phyloP scores from a whole-genome alignment of 1,140 invertebrate species.

The Drosophila nasuta region DNA sequence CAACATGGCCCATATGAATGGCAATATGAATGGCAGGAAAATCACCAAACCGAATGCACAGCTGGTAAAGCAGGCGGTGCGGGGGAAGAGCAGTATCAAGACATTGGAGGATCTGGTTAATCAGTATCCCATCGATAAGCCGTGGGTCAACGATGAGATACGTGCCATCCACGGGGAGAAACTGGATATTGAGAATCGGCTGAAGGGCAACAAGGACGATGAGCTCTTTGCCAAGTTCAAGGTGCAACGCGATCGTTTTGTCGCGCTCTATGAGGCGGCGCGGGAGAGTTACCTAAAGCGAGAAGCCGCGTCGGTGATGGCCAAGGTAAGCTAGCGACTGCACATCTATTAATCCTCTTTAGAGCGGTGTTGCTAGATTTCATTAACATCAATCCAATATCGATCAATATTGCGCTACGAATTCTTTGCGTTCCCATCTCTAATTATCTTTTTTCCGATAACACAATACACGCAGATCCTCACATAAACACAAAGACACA shows the following conservation, averaged over 20 bases:
- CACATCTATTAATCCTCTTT: not conserved
- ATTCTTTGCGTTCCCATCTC: not conserved
- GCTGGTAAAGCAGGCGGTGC: constrained; percentile 70
- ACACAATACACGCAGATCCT: not conserved
- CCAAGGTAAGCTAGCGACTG: constrained; percentile 60
- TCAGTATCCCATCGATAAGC: constrained; percentile 84
- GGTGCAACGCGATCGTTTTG: constrained; percentile 82
- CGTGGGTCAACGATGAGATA: constrained; percentile 82
- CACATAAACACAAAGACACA: constrained; percentile 6
- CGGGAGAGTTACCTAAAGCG: constrained; percentile 74
- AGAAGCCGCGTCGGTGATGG: constrained; percentile 75
- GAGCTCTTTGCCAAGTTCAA: constrained; percentile 82
- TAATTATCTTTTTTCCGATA: not conserved
- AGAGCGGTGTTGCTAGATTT: too few relatives aligned
- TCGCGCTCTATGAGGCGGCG: constrained; percentile 75
- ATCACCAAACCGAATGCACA: constrained; percentile 77
- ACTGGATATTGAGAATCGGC: constrained; percentile 78
- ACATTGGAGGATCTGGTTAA: constrained; percentile 81
- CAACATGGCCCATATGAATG: constrained; percentile 54
- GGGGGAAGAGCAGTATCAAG: constrained; percentile 79
- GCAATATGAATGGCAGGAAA: constrained; percentile 53
- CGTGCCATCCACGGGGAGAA: constrained; percentile 71
- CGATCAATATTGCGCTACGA: too few relatives aligned
- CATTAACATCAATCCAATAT: too few relatives aligned
- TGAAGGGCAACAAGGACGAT: constrained; percentile 84